These are phyloP conservation scores for Crotalus tigris DNA, from an alignment of 2,113 vertebrate species.

Conservation along the genomic window DNA sequence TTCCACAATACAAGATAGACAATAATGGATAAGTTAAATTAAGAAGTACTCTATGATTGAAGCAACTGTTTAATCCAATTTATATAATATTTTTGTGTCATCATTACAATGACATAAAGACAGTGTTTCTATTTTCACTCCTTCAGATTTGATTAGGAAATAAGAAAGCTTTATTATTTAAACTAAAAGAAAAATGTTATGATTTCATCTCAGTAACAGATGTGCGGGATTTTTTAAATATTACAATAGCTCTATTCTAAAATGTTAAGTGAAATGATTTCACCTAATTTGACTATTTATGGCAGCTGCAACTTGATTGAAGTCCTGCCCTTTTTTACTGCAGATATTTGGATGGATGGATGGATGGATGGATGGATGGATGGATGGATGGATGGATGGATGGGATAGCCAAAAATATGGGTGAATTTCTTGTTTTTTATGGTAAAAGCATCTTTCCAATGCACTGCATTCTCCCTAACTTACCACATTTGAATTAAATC, in stretches of 20 bases:
- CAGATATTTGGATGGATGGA: not conserved
- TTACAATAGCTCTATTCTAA: not conserved
- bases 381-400: too few species aligned
- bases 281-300: not conserved
- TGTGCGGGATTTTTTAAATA: not conserved
- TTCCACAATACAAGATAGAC: not conserved
- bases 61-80: conserved; percentile 17
- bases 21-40: not conserved
- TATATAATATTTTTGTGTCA: not conserved
- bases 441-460: too few species aligned
- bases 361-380: too few species aligned
- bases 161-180: not conserved
- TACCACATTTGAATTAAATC: not conserved
- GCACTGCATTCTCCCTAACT: not conserved
- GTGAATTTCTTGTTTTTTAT: too few species aligned
- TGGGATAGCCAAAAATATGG: too few species aligned
- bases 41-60: not conserved
- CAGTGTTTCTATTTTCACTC: not conserved
- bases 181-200: not conserved
- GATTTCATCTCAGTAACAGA: conserved; percentile 1
- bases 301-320: not conserved
- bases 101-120: conserved; percentile 18
- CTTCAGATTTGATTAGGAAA: conserved; percentile 8
- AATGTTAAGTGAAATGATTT: not conserved
- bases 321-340: not conserved